phyloP scores from a whole-genome alignment of 1,140 invertebrate genomes.

The Ostrea denselamellosa region DNA sequence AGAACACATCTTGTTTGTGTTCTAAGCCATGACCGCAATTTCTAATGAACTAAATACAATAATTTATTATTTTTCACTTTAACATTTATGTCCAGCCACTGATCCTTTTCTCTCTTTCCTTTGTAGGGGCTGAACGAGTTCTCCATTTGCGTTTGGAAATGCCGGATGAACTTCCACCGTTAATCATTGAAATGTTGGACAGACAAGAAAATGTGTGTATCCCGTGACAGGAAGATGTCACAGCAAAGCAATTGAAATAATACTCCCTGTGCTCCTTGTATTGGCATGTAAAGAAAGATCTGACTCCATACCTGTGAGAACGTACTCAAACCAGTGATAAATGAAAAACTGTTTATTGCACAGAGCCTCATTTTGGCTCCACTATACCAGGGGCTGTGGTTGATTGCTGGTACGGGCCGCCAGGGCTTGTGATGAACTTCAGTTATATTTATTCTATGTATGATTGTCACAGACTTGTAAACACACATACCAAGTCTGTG shows the following conservation, averaged over 20 bases:
- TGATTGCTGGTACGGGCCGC: not conserved
- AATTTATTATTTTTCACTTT: too few species aligned
- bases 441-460: conserved; percentile 31
- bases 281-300: not conserved
- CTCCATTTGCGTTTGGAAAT: conserved; percentile 73
- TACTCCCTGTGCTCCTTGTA: not conserved
- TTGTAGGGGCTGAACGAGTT: conserved; percentile 75
- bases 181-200: conserved; percentile 77
- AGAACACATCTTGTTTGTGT: too few species aligned
- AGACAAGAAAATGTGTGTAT: conserved; percentile 76
- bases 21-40: too few species aligned
- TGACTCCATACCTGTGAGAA: conserved; percentile 29
- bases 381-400: not conserved
- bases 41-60: too few species aligned
- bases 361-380: not conserved
- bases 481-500: not conserved
- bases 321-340: conserved; percentile 16
- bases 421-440: not conserved
- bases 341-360: not conserved
- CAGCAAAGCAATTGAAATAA: not conserved
- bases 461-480: not conserved
- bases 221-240: conserved; percentile 60
- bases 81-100: not conserved
- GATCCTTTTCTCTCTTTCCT: conserved; percentile 17
- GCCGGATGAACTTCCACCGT: conserved; percentile 73